Evolutionary conservation across 2,797 vertebrate genomes (phyloP), one percentile per base, ranked within the genome.

Genomic region (Florisuga fusca): DNA sequence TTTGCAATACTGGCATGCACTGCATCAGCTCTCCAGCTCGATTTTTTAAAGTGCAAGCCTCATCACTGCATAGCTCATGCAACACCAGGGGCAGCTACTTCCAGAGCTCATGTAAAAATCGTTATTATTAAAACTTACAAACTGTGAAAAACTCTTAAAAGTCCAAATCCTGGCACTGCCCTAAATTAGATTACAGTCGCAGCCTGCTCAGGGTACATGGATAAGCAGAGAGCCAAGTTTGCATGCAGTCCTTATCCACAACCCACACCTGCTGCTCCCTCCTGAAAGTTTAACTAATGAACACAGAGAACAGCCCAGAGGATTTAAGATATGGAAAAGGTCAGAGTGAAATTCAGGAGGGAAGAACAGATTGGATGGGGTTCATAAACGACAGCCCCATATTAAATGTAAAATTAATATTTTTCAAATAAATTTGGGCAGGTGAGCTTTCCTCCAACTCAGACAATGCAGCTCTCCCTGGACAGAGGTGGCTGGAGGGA

Each of bases 241-340:
- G 86, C 57, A 0, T 15, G 89, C 87, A 71, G 81, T 11, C 78
- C 93, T 92, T 92, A 95, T 94, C 94, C 95, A 51, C 75, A 89
- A 12, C 90, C 78, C 89, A 66, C 95, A 95, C 84, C 95, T 95
- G 94, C 94, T 85, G 93, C 94, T 97, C 79, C 95, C 86, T 51
- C 38, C 94, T 19, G 33, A 0, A 72, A 58, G 78, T 55, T 67
- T 13, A 57, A 62, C 94, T 91, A 81, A 89, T 38, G 92, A 93
- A 86, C 90, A 43, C 46, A 9, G 34, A 2, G 81, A 25, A 68
- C 61, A 62, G 92, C 87, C 75, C 92, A 54, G 84, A 66, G 89
- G 51, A 67, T 26, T 63, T 8, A 12, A 74, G 93, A 94, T 84
- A 95, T 3, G 34, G 84, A 61, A 72, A 62, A 95, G 92, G 96